Percentiles rank a stretch among this genome's conserved stretches.
phyloP scores from a whole-genome alignment of 2,113 vertebrate genomes.

The Psettodes erumei region DNA sequence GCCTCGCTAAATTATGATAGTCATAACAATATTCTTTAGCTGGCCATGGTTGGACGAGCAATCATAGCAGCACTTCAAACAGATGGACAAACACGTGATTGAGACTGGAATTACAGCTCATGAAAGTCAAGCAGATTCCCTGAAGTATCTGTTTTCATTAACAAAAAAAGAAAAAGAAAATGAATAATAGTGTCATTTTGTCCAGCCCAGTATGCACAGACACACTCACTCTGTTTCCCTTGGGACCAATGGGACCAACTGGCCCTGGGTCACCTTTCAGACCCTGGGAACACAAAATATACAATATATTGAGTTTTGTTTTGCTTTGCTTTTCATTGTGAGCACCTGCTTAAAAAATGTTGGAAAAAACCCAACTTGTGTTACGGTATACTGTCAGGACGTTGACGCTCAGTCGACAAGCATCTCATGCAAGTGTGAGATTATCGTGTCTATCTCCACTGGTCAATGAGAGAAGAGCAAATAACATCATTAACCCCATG shows the following conservation, averaged over 20 bases:
- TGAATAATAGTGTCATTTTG: constrained; percentile 7
- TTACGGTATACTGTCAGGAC: constrained; percentile 52
- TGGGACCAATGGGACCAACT: constrained; percentile 82
- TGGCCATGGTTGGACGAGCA: constrained; percentile 48
- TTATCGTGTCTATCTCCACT: constrained; percentile 57
- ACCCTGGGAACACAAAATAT: constrained; percentile 82
- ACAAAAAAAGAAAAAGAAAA: neutral
- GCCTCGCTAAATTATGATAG: constrained; percentile 46
- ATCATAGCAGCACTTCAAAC: constrained; percentile 63
- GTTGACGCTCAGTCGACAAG: constrained; percentile 28
- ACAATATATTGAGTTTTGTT: constrained; percentile 28
- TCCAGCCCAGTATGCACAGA: constrained; percentile 18
- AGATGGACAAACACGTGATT: constrained; percentile 48
- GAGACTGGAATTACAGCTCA: constrained; percentile 43
- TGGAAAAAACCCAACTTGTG: constrained; percentile 1
- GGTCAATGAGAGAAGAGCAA: constrained; percentile 34
- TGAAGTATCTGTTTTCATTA: constrained; percentile 16
- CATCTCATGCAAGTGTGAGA: constrained; percentile 55
- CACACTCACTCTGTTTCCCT: constrained; percentile 91
- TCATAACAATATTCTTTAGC: constrained; percentile 47
- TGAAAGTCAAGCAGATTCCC: constrained; percentile 51
- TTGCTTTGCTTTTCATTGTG: constrained; percentile 31
- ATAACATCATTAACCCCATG: constrained; percentile 19
- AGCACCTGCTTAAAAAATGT: neutral
- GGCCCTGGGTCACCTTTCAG: constrained; percentile 86